These are phyloP conservation scores for Heptranchias perlo DNA, from an alignment of 2,113 vertebrate species.

Conservation along the genomic window DNA sequence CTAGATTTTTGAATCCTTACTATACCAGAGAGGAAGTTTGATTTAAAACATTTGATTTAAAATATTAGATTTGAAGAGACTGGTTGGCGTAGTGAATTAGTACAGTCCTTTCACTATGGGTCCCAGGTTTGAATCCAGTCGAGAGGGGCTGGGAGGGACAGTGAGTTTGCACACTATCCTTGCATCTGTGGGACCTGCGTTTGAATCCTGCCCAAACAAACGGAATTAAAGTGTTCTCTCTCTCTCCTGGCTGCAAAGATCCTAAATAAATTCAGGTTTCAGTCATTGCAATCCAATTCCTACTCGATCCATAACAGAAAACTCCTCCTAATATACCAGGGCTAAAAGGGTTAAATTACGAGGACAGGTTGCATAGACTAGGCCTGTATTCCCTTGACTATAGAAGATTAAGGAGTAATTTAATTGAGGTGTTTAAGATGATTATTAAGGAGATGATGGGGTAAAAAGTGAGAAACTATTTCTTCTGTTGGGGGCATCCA, in stretches of 20 bases:
- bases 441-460: too few relatives aligned
- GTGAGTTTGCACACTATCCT: background rate
- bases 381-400: too few relatives aligned
- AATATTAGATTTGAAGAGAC: background rate
- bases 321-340: background rate
- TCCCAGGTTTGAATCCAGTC: background rate
- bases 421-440: too few relatives aligned
- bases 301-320: background rate
- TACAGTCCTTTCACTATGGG: background rate
- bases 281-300: background rate
- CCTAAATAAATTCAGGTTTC: background rate
- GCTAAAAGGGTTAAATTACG: too few relatives aligned
- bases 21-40: background rate
- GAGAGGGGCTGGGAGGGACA: background rate
- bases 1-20: background rate
- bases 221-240: background rate
- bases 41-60: background rate
- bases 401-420: too few relatives aligned
- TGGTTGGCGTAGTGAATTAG: background rate
- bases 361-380: too few relatives aligned
- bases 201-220: too few relatives aligned
- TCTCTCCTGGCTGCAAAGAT: background rate
- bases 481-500: too few relatives aligned
- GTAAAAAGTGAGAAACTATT: too few relatives aligned
- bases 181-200: background rate